Evolutionary conservation across 2,113 vertebrate genomes (phyloP).

Genomic region (Aspiorhynchus laticeps): DNA sequence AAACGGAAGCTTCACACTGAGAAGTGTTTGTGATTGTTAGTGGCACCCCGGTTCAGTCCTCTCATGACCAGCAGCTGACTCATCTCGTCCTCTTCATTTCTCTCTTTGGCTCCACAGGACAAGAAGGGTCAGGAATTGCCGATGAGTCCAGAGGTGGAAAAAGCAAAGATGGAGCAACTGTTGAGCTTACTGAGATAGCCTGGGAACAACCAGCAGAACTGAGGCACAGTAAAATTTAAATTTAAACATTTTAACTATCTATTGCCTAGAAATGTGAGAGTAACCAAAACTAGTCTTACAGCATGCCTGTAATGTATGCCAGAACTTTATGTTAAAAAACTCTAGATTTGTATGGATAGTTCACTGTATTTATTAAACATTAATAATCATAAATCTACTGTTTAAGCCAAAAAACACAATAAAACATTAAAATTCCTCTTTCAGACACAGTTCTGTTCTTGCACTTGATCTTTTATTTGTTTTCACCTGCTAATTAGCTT

Average conservation of each 20-base stretch:
- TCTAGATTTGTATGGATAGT: no score
- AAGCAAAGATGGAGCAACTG: conserved; percentile 90
- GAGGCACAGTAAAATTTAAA: background rate
- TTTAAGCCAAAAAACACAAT: background rate
- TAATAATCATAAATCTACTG: background rate
- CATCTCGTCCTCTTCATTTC: background rate
- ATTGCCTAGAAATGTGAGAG: background rate
- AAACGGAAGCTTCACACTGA: background rate
- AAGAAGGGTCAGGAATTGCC: conserved; percentile 88
- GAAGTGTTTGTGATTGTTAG: conserved; percentile 27
- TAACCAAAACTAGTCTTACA: background rate
- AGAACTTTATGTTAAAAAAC: no score
- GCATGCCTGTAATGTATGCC: no score
- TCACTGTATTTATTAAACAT: no score
- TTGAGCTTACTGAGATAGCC: conserved; percentile 82
- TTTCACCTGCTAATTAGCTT: conserved; percentile 33
- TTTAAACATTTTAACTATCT: background rate
- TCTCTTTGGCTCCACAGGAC: conserved; percentile 66
- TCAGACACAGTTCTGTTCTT: no score
- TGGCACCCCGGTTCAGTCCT: conserved; percentile 34
- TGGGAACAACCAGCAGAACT: conserved; percentile 2
- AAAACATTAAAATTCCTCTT: background rate
- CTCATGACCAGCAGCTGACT: conserved; percentile 30
- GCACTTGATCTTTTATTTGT: no score
- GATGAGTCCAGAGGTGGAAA: conserved; percentile 85